Percentiles rank a stretch among this genome's conserved stretches.
Evolutionary conservation across 2,888 invertebrate genomes (phyloP).

Genomic region (Patella ulyssiponensis): DNA sequence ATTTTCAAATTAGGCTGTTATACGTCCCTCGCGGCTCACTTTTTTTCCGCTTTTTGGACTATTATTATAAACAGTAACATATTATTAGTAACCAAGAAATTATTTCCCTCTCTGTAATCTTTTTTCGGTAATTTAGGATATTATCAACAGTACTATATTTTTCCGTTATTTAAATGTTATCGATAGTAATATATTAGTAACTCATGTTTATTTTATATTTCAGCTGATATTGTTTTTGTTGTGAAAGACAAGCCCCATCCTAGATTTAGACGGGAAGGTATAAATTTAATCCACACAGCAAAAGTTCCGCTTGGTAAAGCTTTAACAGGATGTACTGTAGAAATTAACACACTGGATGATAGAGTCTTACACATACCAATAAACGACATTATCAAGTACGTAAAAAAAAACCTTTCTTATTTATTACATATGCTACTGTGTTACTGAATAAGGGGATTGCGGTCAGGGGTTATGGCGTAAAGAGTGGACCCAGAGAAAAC

Average conservation of each 20-base stretch:
- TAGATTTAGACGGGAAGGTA: conserved; percentile 68
- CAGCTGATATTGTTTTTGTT: conserved; percentile 73
- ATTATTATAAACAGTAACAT: no score
- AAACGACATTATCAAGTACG: conserved; percentile 72
- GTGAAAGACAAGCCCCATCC: conserved; percentile 72
- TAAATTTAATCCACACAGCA: conserved; percentile 70
- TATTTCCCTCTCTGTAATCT: no score
- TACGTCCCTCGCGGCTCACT: no score
- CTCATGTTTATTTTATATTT: conserved; percentile 27
- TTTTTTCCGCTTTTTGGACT: no score
- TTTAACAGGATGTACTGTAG: conserved; percentile 70
- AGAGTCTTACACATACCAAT: conserved; percentile 71
- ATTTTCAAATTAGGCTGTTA: not conserved
- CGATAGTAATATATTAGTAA: not conserved
- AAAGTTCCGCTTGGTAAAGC: conserved; percentile 70
- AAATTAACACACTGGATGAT: conserved; percentile 71
- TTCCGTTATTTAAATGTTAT: no score
- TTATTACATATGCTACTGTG: no score
- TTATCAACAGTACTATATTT: no score
- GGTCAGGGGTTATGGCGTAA: no score
- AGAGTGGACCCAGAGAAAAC: no score
- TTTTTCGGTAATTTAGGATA: no score
- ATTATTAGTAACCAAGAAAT: no score
- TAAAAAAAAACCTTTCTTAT: not conserved
- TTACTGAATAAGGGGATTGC: no score